phyloP scores from a whole-genome alignment of 1,140 invertebrate genomes.

The Gryllus bimaculatus region DNA sequence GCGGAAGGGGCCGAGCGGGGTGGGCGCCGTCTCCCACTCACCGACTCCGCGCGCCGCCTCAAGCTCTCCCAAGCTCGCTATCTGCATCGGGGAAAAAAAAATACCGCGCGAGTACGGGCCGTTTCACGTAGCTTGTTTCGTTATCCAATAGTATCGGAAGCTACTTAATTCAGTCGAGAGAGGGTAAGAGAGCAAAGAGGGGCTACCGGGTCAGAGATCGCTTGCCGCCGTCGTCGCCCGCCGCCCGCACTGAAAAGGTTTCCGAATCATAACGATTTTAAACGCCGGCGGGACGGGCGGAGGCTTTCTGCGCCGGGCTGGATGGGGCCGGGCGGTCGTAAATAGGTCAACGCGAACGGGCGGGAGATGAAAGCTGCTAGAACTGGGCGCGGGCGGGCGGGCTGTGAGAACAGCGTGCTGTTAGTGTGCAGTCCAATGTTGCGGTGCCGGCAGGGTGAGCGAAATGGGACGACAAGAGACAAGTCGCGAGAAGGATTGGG shows the following conservation, averaged over 20 bases:
- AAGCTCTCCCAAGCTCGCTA: neutral
- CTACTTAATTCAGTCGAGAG: neutral
- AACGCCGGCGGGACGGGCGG: neutral
- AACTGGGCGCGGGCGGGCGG: neutral
- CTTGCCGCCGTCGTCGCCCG: too few species aligned
- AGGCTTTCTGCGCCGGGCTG: too few species aligned
- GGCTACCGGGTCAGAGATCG: neutral
- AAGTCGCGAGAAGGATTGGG: too few species aligned
- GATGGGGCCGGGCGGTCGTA: neutral
- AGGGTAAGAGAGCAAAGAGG: neutral
- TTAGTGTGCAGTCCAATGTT: too few species aligned
- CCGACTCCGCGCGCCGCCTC: too few species aligned
- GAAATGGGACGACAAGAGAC: too few species aligned
- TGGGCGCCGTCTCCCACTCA: too few species aligned
- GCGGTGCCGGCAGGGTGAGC: too few species aligned
- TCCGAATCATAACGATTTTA: neutral
- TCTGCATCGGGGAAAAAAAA: neutral
- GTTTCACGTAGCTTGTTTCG: neutral
- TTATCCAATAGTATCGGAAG: conserved; percentile 4
- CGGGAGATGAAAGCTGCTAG: neutral
- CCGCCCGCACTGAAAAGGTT: neutral
- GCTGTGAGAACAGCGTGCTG: too few species aligned
- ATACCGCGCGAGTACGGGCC: neutral
- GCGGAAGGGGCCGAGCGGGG: too few species aligned
- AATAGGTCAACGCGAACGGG: neutral